Conservation (phyloP, 2,888 invertebrate species). For the Nomada goodeniana region DNA sequence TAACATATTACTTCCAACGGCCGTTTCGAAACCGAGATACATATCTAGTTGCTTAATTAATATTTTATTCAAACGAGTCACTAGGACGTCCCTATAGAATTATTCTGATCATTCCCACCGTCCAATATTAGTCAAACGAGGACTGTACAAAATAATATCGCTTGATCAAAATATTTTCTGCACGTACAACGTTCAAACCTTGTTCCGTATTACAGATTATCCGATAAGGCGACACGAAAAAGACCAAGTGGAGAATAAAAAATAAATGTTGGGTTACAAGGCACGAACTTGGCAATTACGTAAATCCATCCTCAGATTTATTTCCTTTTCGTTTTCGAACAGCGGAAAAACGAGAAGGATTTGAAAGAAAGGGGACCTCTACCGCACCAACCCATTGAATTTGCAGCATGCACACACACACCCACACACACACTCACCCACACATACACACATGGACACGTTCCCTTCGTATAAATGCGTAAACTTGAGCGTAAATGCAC, state of each 20-base stretch:
- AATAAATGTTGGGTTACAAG: not conserved
- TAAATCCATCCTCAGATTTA: slow-evolving; percentile 48
- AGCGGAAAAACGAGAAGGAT: slow-evolving; percentile 39
- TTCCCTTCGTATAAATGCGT: slow-evolving; percentile 48
- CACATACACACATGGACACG: not conserved
- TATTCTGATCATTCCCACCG: not conserved
- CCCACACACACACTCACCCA: not conserved
- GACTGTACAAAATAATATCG: not conserved
- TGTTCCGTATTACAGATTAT: slow-evolving; percentile 10
- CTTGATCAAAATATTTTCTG: slow-evolving; percentile 3
- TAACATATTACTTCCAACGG: too few relatives aligned
- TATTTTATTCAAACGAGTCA: too few relatives aligned
- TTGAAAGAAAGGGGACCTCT: slow-evolving; percentile 47
- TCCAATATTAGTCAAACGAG: not conserved
- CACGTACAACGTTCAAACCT: not conserved
- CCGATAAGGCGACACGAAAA: not conserved
- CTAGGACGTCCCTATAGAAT: too few relatives aligned
- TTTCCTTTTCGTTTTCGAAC: slow-evolving; percentile 35
- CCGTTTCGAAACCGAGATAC: too few relatives aligned
- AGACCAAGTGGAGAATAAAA: not conserved
- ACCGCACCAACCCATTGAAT: slow-evolving; percentile 50
- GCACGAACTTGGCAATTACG: slow-evolving; percentile 42
- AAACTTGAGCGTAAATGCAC: slow-evolving; percentile 60
- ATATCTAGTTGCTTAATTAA: too few relatives aligned
- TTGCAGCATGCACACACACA: slow-evolving; percentile 12